These are phyloP conservation scores for Loxodonta africana DNA, from an alignment of 2,113 vertebrate species.

Conservation along the genomic window DNA sequence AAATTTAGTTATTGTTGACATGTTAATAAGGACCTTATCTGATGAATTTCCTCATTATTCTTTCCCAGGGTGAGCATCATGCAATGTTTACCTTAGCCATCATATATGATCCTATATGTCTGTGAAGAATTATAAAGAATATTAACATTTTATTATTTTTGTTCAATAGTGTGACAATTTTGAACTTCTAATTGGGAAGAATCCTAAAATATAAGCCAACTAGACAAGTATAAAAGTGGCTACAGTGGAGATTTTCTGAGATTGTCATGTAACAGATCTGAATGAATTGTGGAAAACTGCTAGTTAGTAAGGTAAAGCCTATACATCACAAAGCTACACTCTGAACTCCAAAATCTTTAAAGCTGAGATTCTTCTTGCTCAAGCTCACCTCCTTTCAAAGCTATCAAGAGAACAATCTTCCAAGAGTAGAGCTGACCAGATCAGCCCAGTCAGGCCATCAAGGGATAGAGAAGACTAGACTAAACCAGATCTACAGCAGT, in stretches of 20 bases:
- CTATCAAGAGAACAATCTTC: neutral
- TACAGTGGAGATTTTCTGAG: neutral
- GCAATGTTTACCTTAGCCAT: neutral
- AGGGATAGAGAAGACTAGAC: neutral
- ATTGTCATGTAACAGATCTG: neutral
- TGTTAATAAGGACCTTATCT: neutral
- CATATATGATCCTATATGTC: neutral
- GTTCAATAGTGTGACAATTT: neutral
- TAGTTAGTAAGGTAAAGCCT: neutral
- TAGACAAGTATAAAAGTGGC: neutral
- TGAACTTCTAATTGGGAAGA: neutral
- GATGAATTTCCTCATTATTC: neutral
- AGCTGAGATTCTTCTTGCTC: neutral
- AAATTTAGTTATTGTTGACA: neutral
- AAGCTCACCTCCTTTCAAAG: neutral
- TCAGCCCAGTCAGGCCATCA: neutral
- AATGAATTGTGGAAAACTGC: constrained; percentile 20
- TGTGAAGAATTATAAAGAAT: constrained; percentile 2
- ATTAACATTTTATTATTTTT: neutral
- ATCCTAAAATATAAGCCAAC: neutral
- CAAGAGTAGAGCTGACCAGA: neutral
- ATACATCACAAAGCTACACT: neutral
- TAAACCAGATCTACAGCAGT: neutral
- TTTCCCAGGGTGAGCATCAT: neutral
- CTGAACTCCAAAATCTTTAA: neutral